Evolutionary conservation across 2,888 invertebrate genomes (phyloP).

Genomic region (Automeris io): DNA sequence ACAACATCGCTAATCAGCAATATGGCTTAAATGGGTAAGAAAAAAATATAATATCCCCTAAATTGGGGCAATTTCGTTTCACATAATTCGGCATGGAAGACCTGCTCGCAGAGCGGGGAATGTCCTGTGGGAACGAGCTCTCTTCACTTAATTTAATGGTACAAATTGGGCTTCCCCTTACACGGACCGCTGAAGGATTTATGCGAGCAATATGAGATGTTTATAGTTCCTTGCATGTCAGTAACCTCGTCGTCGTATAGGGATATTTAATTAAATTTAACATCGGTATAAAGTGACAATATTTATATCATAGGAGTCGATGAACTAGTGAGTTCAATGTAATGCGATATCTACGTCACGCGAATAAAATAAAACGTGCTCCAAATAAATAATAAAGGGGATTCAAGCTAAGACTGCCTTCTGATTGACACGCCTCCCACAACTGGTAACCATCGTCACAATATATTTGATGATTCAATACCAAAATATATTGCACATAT

Average conservation of each 20-base stretch:
- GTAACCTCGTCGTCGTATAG: neutral
- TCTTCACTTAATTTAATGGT: conserved; percentile 8
- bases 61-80: conserved; percentile 1
- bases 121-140: conserved; percentile 2
- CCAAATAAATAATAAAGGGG: too few species aligned
- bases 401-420: too few species aligned
- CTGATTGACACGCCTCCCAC: too few species aligned
- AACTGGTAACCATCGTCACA: too few species aligned
- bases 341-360: too few species aligned
- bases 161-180: conserved; percentile 21
- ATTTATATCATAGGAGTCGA: too few species aligned
- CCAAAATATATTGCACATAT: too few species aligned
- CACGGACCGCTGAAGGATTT: conserved; percentile 13
- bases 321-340: too few species aligned
- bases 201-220: conserved; percentile 10
- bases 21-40: neutral
- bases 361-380: too few species aligned
- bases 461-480: too few species aligned
- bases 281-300: too few species aligned
- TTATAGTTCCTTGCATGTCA: conserved; percentile 4
- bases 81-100: conserved; percentile 1
- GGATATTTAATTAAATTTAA: too few species aligned
- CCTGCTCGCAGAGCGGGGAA: neutral
- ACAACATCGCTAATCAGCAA: neutral
- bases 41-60: neutral